These are phyloP conservation scores for Agonopterix alstromeriana DNA, from an alignment of 2,888 invertebrate species.

Conservation along the genomic window DNA sequence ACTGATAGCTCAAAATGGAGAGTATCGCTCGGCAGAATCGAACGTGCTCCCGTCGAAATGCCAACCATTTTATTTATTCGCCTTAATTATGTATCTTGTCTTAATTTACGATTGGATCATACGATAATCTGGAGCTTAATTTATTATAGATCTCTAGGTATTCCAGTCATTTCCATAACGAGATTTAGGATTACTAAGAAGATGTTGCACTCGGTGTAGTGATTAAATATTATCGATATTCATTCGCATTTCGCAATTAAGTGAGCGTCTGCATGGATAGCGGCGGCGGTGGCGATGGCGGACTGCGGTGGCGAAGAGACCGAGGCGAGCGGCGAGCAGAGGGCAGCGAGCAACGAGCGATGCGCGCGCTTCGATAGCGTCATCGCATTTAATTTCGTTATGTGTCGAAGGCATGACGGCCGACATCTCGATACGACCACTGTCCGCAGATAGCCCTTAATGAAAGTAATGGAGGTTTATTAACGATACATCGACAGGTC, in stretches of 20 bases:
- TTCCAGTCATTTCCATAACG: slow-evolving; percentile 70
- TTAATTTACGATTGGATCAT: slow-evolving; percentile 78
- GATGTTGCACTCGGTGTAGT: slow-evolving; percentile 47
- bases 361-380: slow-evolving; percentile 67
- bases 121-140: slow-evolving; percentile 74
- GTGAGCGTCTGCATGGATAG: slow-evolving; percentile 43
- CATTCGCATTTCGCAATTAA: slow-evolving; percentile 71
- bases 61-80: slow-evolving; percentile 77
- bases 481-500: slow-evolving; percentile 63
- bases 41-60: slow-evolving; percentile 76
- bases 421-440: slow-evolving; percentile 69
- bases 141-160: slow-evolving; percentile 73
- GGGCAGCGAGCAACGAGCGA: slow-evolving; percentile 30
- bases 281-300: slow-evolving; percentile 1
- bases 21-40: slow-evolving; percentile 57
- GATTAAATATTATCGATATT: slow-evolving; percentile 70
- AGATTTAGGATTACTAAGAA: slow-evolving; percentile 70
- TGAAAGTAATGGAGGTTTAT: slow-evolving; percentile 76
- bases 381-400: slow-evolving; percentile 71
- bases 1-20: slow-evolving; percentile 70
- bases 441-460: slow-evolving; percentile 70
- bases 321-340: slow-evolving; percentile 9
- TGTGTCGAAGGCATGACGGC: slow-evolving; percentile 69
- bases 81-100: slow-evolving; percentile 78
- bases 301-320: slow-evolving; percentile 14